These are phyloP conservation scores for Lepus townsendii DNA, from an alignment of 2,797 vertebrate species.

Conservation along the genomic window DNA sequence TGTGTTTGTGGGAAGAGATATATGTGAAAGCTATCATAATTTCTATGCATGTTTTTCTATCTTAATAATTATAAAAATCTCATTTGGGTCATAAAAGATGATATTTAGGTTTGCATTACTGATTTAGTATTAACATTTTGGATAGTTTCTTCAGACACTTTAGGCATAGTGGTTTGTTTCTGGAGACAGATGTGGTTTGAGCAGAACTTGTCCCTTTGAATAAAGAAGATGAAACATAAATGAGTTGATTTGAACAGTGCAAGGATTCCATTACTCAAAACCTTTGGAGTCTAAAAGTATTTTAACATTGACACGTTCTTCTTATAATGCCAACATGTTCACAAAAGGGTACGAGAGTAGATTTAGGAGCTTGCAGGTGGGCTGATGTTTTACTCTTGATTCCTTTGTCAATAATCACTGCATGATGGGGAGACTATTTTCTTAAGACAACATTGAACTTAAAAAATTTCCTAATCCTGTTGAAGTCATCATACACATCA, in stretches of 20 bases:
- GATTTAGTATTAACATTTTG: neutral
- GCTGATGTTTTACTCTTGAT: neutral
- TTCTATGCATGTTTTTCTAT: neutral
- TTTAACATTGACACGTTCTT: neutral
- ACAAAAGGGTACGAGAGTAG: neutral
- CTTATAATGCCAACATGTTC: neutral
- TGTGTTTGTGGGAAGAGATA: neutral
- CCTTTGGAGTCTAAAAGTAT: neutral
- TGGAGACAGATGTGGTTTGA: neutral
- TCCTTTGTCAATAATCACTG: neutral
- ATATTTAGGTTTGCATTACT: neutral
- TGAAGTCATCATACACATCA: neutral
- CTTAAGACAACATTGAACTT: conserved; percentile 2
- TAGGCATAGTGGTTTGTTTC: neutral
- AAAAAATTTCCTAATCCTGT: neutral
- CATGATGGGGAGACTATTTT: neutral
- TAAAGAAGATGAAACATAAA: neutral
- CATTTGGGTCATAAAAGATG: neutral
- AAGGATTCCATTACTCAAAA: neutral
- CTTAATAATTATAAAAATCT: conserved; percentile 20
- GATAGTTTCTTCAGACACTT: conserved; percentile 6
- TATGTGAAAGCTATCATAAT: neutral
- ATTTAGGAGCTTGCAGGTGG: neutral
- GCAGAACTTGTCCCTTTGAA: neutral
- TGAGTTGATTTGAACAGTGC: neutral